Base-by-base conservation (phyloP, 2,113 vertebrate species). In the Ictalurus punctatus region DNA sequence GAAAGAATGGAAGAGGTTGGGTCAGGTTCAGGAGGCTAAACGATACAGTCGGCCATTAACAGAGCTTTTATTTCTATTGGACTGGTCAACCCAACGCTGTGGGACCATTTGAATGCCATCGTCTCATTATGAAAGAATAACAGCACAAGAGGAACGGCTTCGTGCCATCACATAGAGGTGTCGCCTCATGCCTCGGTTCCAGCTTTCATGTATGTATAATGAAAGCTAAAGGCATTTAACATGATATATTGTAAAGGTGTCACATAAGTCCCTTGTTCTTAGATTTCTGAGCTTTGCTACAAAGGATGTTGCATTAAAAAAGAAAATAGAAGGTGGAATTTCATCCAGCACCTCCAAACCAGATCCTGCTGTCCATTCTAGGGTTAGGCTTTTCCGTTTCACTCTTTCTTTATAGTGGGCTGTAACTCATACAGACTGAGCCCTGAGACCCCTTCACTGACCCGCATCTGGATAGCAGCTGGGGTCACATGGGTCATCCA, bases 391-490 rank as follows among this genome's bases (percentile, higher is more conserved):
- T 91, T 85, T 88, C 37, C 12, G 48, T 92, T 91, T 90, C 88
- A 90, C 88, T 90, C 83, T 90, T 81, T 90, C 93, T 95, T 95
- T 93, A 94, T 90, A 84, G 85, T 86, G 12, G 40, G 93, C 86
- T 90, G 93, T 95, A 95, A 95, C 93, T 96, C 95, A 95, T 90
- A 88, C 16, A 87, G 92, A 94, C 92, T 93, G 92, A 91, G 73
- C 59, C 80, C 90, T 88, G 89, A 91, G 34, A 94, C 94, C 91
- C 89, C 14, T 27, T 65, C 81, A 86, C 73, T 95, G 94, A 95
- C 94, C 95, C 92, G 94, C 95, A 96, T 96, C 95, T 96, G 95
- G 95, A 94, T 91, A 93, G 87, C 94, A 96, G 95, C 94, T 95
- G 95, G 91, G 93, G 94, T 95, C 93, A 90, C 88, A 9, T 19